These are phyloP conservation scores for Cancer borealis DNA, from an alignment of 2,888 invertebrate species.

Conservation along the genomic window DNA sequence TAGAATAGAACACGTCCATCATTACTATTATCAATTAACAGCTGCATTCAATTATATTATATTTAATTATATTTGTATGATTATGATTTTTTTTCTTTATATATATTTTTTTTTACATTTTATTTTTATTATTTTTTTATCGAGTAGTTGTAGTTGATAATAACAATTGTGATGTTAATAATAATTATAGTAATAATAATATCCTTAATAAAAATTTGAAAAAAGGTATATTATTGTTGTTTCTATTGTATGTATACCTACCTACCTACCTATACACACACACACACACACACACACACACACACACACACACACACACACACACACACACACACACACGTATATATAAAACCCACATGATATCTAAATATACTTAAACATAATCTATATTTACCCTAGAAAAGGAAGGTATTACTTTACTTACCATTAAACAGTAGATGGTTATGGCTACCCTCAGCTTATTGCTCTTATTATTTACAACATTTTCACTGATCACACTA, in stretches of 20 bases:
- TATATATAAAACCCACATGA: background rate
- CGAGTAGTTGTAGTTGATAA: slow-evolving; percentile 15
- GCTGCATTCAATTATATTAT: background rate
- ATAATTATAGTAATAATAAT: background rate
- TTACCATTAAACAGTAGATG: too few species aligned
- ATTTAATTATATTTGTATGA: background rate
- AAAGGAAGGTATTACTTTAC: too few species aligned
- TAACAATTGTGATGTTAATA: slow-evolving; percentile 24
- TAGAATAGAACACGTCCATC: background rate
- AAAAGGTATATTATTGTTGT: background rate
- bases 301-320: background rate
- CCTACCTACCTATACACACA: background rate
- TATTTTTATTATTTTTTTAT: background rate
- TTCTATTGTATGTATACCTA: background rate
- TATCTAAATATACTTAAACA: background rate
- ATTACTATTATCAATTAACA: background rate
- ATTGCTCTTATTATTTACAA: too few species aligned
- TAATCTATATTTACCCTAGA: too few species aligned
- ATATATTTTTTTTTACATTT: background rate
- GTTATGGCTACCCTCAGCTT: too few species aligned
- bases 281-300: background rate
- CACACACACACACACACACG: background rate
- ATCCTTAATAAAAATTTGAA: background rate
- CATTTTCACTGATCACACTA: too few species aligned
- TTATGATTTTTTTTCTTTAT: background rate